Percentiles rank a stretch among this genome's conserved stretches.
Evolutionary conservation across 2,113 vertebrate species (phyloP).

Genomic region (Sinocyclocheilus grahami): DNA sequence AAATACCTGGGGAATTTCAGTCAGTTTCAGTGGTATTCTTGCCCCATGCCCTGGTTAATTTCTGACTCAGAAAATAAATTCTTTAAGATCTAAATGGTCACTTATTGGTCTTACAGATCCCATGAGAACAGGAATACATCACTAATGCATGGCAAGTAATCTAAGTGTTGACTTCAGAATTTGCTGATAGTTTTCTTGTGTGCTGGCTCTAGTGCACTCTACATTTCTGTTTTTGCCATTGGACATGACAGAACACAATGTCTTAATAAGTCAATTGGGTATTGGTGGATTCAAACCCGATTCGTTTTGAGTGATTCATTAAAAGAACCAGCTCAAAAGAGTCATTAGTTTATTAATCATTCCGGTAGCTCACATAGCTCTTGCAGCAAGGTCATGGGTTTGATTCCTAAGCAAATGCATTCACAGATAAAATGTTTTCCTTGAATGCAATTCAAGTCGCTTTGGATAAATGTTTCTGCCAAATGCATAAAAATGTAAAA

Average conservation of each 20-base stretch:
- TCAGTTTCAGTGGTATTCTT: background rate
- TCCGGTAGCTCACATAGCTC: background rate
- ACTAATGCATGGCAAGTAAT: constrained; percentile 1
- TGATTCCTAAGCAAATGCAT: background rate
- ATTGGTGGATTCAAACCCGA: background rate
- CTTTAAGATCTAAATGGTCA: constrained; percentile 18
- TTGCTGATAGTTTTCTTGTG: too few species aligned
- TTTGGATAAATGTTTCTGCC: too few species aligned
- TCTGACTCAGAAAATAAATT: background rate
- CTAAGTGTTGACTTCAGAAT: too few species aligned
- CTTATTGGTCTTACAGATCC: background rate
- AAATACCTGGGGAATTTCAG: background rate
- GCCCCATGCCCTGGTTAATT: background rate
- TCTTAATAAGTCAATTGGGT: background rate
- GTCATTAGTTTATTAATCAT: background rate
- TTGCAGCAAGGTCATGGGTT: background rate
- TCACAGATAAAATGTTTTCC: background rate
- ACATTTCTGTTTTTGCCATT: background rate
- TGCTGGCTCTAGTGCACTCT: too few species aligned
- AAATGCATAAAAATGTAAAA: background rate
- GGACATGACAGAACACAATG: background rate
- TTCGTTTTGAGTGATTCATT: background rate
- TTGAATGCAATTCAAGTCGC: background rate
- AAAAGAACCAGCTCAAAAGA: background rate
- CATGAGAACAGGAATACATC: background rate